Conservation (phyloP, 2,888 invertebrate genomes). For the Lasioglossum lativentre region DNA sequence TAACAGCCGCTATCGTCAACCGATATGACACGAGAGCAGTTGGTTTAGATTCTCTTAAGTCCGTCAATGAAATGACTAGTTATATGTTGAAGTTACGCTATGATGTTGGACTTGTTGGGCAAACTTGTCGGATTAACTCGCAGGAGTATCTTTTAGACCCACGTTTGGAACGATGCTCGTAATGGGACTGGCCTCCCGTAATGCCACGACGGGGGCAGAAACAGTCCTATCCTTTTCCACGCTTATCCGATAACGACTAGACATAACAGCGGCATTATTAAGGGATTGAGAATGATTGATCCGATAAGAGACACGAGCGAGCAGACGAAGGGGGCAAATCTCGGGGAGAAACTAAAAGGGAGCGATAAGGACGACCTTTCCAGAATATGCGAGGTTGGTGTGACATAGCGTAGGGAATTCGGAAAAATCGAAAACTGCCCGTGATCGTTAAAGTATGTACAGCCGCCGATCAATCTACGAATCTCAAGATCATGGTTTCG, state of each 20-base stretch:
- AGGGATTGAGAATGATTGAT: constrained; percentile 6
- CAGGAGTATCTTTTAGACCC: not conserved
- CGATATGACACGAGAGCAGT: not conserved
- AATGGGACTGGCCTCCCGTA: not conserved
- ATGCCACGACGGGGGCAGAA: not conserved
- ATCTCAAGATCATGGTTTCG: not conserved
- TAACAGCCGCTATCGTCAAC: not conserved
- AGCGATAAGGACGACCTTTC: not conserved
- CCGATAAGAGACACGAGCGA: constrained; percentile 1
- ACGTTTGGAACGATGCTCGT: not conserved
- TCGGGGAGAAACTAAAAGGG: not conserved
- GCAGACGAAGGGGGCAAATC: not conserved
- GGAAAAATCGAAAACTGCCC: not conserved
- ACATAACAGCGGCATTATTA: constrained; percentile 7
- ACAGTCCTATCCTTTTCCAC: not conserved
- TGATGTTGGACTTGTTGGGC: not conserved
- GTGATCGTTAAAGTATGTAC: no score
- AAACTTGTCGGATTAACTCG: not conserved
- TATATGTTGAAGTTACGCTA: not conserved
- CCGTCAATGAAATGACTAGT: not conserved
- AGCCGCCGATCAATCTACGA: not conserved
- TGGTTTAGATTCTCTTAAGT: not conserved
- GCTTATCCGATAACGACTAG: constrained; percentile 4
- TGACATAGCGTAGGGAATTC: not conserved
- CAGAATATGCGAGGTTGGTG: not conserved